phyloP scores from a whole-genome alignment of 2,113 vertebrate species.

The Ammodytes dubius region DNA sequence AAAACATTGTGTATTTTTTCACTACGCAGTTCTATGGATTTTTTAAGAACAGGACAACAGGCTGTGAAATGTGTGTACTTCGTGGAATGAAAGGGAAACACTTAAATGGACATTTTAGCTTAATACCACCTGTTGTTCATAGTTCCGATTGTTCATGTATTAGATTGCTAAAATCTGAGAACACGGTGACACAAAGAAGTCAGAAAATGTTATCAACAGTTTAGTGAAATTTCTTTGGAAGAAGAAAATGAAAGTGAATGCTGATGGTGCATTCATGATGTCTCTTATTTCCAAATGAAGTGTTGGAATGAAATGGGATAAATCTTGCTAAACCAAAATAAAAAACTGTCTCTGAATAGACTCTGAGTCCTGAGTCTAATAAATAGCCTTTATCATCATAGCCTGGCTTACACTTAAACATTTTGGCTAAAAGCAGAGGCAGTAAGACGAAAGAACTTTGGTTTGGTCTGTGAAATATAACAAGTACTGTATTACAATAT shows the following conservation, averaged over 20 bases:
- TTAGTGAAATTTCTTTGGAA: neutral
- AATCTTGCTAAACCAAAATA: neutral
- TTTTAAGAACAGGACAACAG: neutral
- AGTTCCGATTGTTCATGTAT: neutral
- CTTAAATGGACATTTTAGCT: neutral
- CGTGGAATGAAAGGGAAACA: neutral
- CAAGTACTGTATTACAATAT: too few species aligned
- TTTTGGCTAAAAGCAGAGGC: neutral
- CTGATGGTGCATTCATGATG: neutral
- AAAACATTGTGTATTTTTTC: neutral
- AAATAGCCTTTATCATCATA: neutral
- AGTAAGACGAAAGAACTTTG: too few species aligned
- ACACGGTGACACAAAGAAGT: neutral
- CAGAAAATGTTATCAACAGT: neutral
- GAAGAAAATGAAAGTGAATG: neutral
- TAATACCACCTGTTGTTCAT: neutral
- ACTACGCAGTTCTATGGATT: neutral
- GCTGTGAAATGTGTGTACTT: neutral
- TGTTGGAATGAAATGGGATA: too few species aligned
- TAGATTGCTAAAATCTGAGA: neutral
- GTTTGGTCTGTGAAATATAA: too few species aligned
- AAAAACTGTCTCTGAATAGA: neutral
- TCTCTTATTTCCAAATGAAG: neutral
- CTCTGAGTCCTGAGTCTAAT: neutral
- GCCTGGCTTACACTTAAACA: neutral